A percentile compares a stretch with the other conserved stretches of the same genome.
phyloP scores from a whole-genome alignment of 1,140 invertebrate genomes.

The Rhizoglyphus robini region DNA sequence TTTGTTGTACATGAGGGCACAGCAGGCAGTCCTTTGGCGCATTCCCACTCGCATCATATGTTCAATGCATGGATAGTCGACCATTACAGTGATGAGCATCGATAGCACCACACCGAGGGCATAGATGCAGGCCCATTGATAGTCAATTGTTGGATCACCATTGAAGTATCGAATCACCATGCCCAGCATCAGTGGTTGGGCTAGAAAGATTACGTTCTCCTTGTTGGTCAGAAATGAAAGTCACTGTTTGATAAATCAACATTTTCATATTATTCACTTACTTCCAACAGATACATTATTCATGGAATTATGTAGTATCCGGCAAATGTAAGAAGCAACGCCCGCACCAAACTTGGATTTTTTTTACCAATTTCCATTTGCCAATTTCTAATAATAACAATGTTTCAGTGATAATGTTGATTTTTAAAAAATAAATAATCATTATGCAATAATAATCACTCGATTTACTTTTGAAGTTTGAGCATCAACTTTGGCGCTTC shows the following conservation, averaged over 20 bases:
- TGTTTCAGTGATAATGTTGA: background rate
- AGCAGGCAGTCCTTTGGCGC: constrained; percentile 41
- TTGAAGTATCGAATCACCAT: background rate
- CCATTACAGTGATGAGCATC: too few relatives aligned
- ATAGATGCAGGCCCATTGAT: too few relatives aligned
- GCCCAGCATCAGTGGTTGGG: background rate
- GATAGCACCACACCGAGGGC: too few relatives aligned
- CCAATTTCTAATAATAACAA: background rate
- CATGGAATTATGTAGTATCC: background rate
- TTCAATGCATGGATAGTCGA: too few relatives aligned
- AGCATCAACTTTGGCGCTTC: background rate
- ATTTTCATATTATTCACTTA: background rate
- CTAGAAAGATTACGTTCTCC: background rate
- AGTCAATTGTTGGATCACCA: background rate
- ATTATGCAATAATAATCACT: too few relatives aligned
- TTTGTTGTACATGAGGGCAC: constrained; percentile 43
- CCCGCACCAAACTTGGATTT: background rate
- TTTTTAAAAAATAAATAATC: too few relatives aligned
- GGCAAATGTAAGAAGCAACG: background rate
- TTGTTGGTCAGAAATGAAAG: background rate
- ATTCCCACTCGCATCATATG: constrained; percentile 31
- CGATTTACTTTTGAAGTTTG: too few relatives aligned
- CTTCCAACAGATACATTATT: background rate
- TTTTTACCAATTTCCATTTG: background rate
- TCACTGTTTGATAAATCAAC: background rate